Base-by-base conservation (phyloP, 2,797 vertebrate species). In the Diglossa cyanea region DNA sequence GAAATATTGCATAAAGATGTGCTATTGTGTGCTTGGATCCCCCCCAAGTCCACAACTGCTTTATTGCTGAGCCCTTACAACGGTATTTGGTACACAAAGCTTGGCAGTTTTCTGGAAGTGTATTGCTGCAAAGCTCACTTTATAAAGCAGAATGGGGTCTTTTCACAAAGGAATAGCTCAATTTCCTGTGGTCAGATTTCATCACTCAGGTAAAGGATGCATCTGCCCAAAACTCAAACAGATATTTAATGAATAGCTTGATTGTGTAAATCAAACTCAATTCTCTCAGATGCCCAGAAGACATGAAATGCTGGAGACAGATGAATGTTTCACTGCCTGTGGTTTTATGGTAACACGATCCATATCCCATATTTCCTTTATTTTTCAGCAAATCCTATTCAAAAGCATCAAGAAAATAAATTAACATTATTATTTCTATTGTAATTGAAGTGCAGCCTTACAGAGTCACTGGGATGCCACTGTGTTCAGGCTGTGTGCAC, bases 201-300 rank as follows among this genome's bases (percentile, higher is more conserved):
- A 84, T 97, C 96, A 96, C 96, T 95, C 97, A 97, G 97, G 97
- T 98, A 96, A 92, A 96, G 90, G 95, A 93, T 82, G 94, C 91
- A 88, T 93, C 96, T 94, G 86, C 86, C 81, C 40, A 79, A 95
- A 97, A 97, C 89, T 93, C 88, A 86, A 95, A 96, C 93, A 97
- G 93, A 90, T 54, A 84, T 70, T 76, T 96, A 92, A 94, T 98
- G 97, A 98, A 98, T 96, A 93, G 85, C 86, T 92, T 88, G 78
- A 97, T 97, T 98, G 97, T 98, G 83, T 93, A 88, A 76, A 90
- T 85, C 77, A 86, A 90, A 80, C 63, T 76, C 55, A 31, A 1
- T 78, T 91, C 68, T 60, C 86, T 93, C 6, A 7, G 86, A 65
- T 91, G 96, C 94, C 96, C 95, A 97, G 97, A 98, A 98, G 97